A percentile compares a stretch with the other conserved stretches of the same genome.
phyloP scores from a whole-genome alignment of 2,113 vertebrate species.

The Megaptera novaeangliae region DNA sequence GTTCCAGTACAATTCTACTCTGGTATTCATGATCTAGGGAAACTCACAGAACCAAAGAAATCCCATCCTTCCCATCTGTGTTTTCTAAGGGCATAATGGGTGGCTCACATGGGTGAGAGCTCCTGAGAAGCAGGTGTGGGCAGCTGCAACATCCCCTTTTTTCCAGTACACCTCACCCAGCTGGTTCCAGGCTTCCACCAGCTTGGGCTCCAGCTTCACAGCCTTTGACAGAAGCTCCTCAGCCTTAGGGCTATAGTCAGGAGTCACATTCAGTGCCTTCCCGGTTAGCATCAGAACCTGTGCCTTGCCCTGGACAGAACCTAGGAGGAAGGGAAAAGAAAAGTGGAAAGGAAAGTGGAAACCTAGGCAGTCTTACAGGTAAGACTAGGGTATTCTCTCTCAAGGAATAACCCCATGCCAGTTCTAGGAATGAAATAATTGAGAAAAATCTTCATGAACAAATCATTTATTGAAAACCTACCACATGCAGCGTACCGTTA shows the following conservation, averaged over 20 bases:
- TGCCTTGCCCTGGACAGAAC: constrained; percentile 79
- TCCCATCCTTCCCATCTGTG: background rate
- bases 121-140: constrained; percentile 91
- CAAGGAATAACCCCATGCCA: background rate
- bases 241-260: constrained; percentile 82
- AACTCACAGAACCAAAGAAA: constrained; percentile 4
- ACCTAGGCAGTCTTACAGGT: background rate
- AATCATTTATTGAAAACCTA: background rate
- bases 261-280: constrained; percentile 85
- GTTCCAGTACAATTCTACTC: background rate
- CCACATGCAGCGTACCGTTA: background rate
- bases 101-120: constrained; percentile 86
- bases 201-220: constrained; percentile 89
- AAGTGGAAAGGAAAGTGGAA: background rate
- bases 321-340: constrained; percentile 66
- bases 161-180: constrained; percentile 95
- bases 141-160: constrained; percentile 87
- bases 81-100: background rate
- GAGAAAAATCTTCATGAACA: background rate
- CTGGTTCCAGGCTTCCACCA: constrained; percentile 93
- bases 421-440: background rate
- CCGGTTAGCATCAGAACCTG: constrained; percentile 88
- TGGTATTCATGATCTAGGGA: background rate
- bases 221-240: constrained; percentile 89
- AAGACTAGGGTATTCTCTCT: background rate